Evolutionary conservation across 2,888 invertebrate species (phyloP).

Genomic region (Lamproptera curius): DNA sequence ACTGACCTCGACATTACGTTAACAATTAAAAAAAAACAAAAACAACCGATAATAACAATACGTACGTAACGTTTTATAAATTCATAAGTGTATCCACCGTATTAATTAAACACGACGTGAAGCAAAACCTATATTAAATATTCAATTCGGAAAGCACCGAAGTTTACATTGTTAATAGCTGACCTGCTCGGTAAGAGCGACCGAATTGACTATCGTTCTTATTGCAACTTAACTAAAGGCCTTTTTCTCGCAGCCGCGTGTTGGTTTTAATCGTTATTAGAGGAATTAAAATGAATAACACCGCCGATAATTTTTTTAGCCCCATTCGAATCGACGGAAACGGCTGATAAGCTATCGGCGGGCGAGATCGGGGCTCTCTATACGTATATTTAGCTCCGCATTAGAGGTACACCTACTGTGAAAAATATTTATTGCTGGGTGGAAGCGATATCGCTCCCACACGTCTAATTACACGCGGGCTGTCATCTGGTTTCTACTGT

Average conservation of each 20-base stretch:
- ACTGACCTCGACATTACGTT: no score
- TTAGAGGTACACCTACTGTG: constrained; percentile 29
- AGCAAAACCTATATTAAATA: constrained; percentile 14
- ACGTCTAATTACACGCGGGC: constrained; percentile 16
- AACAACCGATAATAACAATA: no score
- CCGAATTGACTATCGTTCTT: neutral
- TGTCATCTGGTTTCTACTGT: constrained; percentile 15
- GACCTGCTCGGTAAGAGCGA: neutral
- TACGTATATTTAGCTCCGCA: constrained; percentile 27
- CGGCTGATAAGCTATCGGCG: constrained; percentile 29
- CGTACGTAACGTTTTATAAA: no score
- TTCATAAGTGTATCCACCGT: neutral
- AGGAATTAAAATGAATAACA: constrained; percentile 15
- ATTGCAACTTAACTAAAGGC: neutral
- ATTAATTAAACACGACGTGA: constrained; percentile 5
- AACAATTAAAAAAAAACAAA: no score
- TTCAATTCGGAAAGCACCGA: neutral
- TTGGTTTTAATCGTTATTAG: constrained; percentile 15
- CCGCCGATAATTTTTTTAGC: constrained; percentile 17
- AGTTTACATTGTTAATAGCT: neutral
- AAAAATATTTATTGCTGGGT: constrained; percentile 30
- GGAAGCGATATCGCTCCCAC: constrained; percentile 23
- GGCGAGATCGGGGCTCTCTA: constrained; percentile 29
- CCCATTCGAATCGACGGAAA: constrained; percentile 29
- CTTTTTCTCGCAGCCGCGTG: constrained; percentile 7